Evolutionary conservation across 1,140 invertebrate genomes (phyloP), one percentile per base, ranked within the genome.

Genomic region (Semibalanus balanoides): DNA sequence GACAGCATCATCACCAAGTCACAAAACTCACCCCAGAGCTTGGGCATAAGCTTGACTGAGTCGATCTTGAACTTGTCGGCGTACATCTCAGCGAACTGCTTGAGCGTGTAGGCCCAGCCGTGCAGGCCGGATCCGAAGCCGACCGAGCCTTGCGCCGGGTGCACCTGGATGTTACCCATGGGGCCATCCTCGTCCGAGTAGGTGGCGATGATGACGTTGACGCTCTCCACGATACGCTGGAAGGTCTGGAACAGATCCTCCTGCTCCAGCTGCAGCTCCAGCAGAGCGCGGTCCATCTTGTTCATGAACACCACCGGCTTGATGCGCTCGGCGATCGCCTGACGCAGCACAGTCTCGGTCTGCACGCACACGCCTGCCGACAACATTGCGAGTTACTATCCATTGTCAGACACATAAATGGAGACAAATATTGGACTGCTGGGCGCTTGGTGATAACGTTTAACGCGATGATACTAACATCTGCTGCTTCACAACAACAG

Each of bases 261-360:
- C 80, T 92, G 89, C 74, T 95, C 95, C 79, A 98, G 86, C 84
- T 99, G 96, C 81, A 99, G 86, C 85, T 98, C 96, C 0, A 98
- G 87, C 69, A 99, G 87, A 81, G 95, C 97, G 82, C 96, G 91
- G 87, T 99, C 97, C 97, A 99, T 98, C 86, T 99, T 99, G 91
- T 99, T 99, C 96, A 99, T 98, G 91, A 99, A 99, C 78, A 99
- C 88, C 81, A 99, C 94, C 75, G 97, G 97, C 90, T 98, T 98
- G 82, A 99, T 99, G 83, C 97, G 91, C 86, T 99, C 97, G 79
- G 95, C 94, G 85, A 99, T 99, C 78, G 97, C 97, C 85, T 99
- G 97, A 88, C 97, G 93, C 80, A 99, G 86, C 77, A 99, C 97
- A 85, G 97, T 99, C 86, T 99, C 97, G 76, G 97, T 99, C 86